phyloP scores from a whole-genome alignment of 1,140 invertebrate species.

The Diorhabda elongata region DNA sequence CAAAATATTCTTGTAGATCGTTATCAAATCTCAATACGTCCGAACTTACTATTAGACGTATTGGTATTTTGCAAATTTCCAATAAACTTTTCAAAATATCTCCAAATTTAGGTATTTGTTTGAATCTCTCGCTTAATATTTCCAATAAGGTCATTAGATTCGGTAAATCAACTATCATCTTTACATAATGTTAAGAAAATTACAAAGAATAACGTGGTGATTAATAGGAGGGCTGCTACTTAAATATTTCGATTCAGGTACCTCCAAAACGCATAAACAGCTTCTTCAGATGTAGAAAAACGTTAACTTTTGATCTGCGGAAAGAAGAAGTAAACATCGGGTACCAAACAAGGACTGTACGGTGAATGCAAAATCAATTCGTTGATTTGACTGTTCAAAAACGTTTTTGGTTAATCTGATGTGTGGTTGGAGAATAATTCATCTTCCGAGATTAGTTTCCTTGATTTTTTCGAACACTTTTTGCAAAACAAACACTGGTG shows the following conservation, averaged over 20 bases:
- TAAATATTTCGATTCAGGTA: not conserved
- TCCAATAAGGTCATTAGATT: slow-evolving; percentile 20
- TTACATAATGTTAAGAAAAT: not conserved
- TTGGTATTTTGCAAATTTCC: slow-evolving; percentile 17
- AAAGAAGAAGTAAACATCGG: not conserved
- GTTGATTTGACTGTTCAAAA: too few species aligned
- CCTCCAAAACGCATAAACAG: not conserved
- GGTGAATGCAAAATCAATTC: too few species aligned
- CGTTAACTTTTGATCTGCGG: too few species aligned
- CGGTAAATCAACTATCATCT: slow-evolving; percentile 23
- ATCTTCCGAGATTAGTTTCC: too few species aligned
- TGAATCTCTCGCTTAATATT: slow-evolving; percentile 15
- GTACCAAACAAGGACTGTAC: not conserved
- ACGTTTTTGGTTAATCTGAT: too few species aligned
- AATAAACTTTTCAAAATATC: slow-evolving; percentile 17
- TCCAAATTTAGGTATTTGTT: slow-evolving; percentile 5
- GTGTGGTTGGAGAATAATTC: too few species aligned
- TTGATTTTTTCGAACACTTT: too few species aligned
- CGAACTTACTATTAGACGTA: slow-evolving; percentile 14
- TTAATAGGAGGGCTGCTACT: not conserved
- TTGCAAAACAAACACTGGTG: too few species aligned
- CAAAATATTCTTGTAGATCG: slow-evolving; percentile 26
- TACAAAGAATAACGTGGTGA: not conserved
- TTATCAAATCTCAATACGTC: slow-evolving; percentile 16
- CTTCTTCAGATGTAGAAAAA: not conserved